These are phyloP conservation scores for Cossypha heuglini DNA, from an alignment of 2,797 vertebrate genomes.

Conservation along the genomic window DNA sequence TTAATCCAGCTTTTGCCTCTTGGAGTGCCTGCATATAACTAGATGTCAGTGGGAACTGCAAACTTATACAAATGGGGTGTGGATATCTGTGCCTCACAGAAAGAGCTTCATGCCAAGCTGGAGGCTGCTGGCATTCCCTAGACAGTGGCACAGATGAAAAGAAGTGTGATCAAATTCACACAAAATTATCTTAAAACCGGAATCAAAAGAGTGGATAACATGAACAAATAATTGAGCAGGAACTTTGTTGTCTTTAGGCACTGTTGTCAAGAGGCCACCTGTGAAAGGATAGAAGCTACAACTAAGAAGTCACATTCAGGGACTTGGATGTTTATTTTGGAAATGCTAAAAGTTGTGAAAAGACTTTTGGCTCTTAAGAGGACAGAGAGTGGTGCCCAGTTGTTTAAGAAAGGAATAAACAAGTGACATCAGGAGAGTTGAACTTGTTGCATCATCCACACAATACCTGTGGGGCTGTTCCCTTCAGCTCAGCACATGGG, in stretches of 20 bases:
- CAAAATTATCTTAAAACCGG: not conserved
- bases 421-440: not conserved
- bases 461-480: not conserved
- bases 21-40: not conserved
- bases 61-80: rapidly evolving
- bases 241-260: not conserved
- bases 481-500: not conserved
- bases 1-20: not conserved
- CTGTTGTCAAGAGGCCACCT: not conserved
- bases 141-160: not conserved
- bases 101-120: not conserved
- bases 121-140: not conserved
- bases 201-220: not conserved
- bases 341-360: not conserved
- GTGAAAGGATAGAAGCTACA: not conserved
- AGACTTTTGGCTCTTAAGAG: not conserved
- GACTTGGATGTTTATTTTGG: not conserved
- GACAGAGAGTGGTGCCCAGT: not conserved
- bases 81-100: not conserved
- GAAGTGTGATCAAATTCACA: not conserved
- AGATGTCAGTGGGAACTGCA: not conserved
- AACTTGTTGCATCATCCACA: not conserved
- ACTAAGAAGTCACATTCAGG: not conserved
- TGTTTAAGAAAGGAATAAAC: not conserved
- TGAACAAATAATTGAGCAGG: not conserved